These are phyloP conservation scores for Mesocentrotus franciscanus DNA, from an alignment of 53 echinoderm and acorn worm genomes.

Conservation along the genomic window DNA sequence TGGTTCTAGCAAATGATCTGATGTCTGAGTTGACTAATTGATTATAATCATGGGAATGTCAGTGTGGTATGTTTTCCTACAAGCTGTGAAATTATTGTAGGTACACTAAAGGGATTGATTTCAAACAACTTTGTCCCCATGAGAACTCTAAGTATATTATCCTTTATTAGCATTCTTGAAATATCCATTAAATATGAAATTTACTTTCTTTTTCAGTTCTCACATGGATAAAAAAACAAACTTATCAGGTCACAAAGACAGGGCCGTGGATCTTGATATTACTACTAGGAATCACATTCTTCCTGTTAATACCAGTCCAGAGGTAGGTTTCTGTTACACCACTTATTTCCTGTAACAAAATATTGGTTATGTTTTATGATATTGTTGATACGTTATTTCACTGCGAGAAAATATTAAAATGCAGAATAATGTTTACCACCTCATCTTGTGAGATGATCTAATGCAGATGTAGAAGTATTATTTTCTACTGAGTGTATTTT, in stretches of 20 bases:
- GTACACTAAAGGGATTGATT: too few relatives aligned
- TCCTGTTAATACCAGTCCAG: neutral
- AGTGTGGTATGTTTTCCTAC: neutral
- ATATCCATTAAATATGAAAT: neutral
- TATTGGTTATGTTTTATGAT: too few relatives aligned
- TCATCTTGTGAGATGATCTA: neutral
- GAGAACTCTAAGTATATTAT: too few relatives aligned
- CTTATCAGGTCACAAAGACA: neutral
- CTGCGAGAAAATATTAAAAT: neutral
- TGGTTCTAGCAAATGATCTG: neutral
- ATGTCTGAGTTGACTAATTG: neutral
- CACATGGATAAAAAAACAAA: neutral
- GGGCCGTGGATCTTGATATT: neutral
- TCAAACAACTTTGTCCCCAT: too few relatives aligned
- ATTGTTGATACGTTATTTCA: too few relatives aligned
- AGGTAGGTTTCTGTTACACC: neutral
- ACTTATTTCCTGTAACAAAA: neutral
- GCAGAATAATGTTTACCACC: neutral
- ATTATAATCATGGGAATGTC: neutral
- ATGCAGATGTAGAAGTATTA: conserved; percentile 9
- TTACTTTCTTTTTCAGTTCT: neutral
- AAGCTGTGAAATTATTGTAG: neutral
- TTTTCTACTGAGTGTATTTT: neutral
- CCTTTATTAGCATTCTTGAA: too few relatives aligned
- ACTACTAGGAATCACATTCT: neutral